A percentile compares a stretch with the other conserved stretches of the same genome.
Evolutionary conservation across 2,888 invertebrate genomes (phyloP).

Genomic region (Rhabditoides inermis): DNA sequence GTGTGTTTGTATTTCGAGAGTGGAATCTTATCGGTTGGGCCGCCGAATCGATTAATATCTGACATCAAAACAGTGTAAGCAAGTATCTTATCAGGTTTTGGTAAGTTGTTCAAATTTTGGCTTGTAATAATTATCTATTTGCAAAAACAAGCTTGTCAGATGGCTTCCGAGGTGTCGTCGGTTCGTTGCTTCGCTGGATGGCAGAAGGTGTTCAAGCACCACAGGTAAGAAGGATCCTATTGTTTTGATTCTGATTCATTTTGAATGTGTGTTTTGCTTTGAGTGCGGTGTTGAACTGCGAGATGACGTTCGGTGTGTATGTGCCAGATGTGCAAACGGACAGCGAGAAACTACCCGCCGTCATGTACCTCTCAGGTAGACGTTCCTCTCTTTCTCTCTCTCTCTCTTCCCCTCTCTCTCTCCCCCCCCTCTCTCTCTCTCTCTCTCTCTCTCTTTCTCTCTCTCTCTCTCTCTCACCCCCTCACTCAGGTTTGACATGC

Average conservation of each 20-base stretch:
- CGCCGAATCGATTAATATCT: no score
- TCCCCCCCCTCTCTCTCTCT: not conserved
- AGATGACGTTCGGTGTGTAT: constrained; percentile 85
- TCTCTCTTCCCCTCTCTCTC: no score
- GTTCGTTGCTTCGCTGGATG: constrained; percentile 73
- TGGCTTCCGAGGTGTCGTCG: constrained; percentile 48
- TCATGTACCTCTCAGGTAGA: constrained; percentile 55
- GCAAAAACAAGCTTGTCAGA: no score
- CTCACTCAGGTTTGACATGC: constrained; percentile 65
- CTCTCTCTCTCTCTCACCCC: not conserved
- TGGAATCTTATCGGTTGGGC: no score
- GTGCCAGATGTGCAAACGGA: constrained; percentile 64
- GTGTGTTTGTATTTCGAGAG: no score
- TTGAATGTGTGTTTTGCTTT: constrained; percentile 6
- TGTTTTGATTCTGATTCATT: constrained; percentile 3
- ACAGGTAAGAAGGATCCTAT: constrained; percentile 59
- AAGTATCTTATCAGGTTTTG: no score
- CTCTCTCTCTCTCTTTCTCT: not conserved
- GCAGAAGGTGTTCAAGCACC: constrained; percentile 76
- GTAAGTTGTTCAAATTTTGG: no score
- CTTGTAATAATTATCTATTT: no score
- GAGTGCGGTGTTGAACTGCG: constrained; percentile 70
- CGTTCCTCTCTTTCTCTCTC: no score
- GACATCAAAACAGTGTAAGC: no score
- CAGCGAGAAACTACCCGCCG: constrained; percentile 30